Evolutionary conservation across 2,113 vertebrate species (phyloP).

Genomic region (Lipophrys pholis): DNA sequence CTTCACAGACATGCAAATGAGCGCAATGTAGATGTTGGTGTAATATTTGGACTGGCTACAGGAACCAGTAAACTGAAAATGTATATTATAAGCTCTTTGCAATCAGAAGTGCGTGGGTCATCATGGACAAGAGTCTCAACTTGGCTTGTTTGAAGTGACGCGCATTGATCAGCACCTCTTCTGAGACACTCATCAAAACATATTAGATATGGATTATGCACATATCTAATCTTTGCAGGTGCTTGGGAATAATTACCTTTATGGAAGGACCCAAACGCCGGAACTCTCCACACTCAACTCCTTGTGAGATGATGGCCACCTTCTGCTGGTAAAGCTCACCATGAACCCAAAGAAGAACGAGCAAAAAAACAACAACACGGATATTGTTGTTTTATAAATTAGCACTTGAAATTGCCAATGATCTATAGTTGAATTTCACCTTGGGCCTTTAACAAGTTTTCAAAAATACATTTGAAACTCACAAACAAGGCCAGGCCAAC

Average conservation of each 20-base stretch:
- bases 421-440: no score
- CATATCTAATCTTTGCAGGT: background rate
- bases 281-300: constrained; percentile 1
- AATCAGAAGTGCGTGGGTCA: no score
- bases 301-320: constrained; percentile 2
- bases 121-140: no score
- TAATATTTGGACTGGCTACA: no score
- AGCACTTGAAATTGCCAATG: no score
- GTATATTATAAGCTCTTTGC: no score
- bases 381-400: background rate
- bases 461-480: no score
- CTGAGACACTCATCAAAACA: constrained; percentile 8
- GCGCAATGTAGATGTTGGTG: no score
- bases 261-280: background rate
- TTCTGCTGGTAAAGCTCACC: background rate
- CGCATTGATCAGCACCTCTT: constrained; percentile 8
- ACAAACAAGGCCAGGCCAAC: no score
- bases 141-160: background rate
- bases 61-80: no score
- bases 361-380: background rate
- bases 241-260: constrained; percentile 16
- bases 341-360: background rate
- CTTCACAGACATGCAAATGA: no score
- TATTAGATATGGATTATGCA: constrained; percentile 12
- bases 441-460: no score